Evolutionary conservation across 2,888 invertebrate genomes (phyloP), one percentile per base, ranked within the genome.

Genomic region (Abrostola triplasia): DNA sequence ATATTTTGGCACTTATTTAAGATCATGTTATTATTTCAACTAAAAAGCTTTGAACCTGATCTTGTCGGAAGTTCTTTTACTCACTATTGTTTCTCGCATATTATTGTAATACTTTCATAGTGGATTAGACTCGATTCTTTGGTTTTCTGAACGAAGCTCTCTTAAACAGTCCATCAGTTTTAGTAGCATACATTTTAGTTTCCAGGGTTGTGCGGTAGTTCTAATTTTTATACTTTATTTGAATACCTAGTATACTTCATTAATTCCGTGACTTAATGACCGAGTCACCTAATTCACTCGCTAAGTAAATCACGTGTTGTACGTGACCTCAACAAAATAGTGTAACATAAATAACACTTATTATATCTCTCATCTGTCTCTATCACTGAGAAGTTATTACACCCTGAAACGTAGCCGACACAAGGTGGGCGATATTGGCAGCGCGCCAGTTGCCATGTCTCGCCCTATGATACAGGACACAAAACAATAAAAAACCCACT

Each of bases 311-410:
- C 13, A 47, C 0, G 5, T 24, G 24, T 54, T 11, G 36, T 52
- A 7, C 47, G 49, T 41, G 35, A 9, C 12, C n/a, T 13, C 38
- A 50, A 10, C 41, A 36, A 1, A 24, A 9, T 47, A 54, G 44
- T 64, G 50, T 36, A 9, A 54, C 37, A 68, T 71, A 62, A 67
- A 69, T 64, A 40, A 64, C 55, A 24, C 12, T 50, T 52, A 64
- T 59, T 35, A 58, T 51, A 57, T 38, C 35, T 37, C 52, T 54
- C 67, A 67, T 78, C 64, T 72, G 72, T 77, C 66, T 61, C 48
- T 57, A 51, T 69, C 65, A 59, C 59, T 51, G 59, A 76, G 55
- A 63, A 79, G 50, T 76, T 69, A 76, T 78, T 70, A 68, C 60
- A 76, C 62, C 64, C 73, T 67, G 60, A 57, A 67, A 59, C 55